Evolutionary conservation across 2,797 vertebrate species (phyloP).

Genomic region (Gallinago nigripennis): DNA sequence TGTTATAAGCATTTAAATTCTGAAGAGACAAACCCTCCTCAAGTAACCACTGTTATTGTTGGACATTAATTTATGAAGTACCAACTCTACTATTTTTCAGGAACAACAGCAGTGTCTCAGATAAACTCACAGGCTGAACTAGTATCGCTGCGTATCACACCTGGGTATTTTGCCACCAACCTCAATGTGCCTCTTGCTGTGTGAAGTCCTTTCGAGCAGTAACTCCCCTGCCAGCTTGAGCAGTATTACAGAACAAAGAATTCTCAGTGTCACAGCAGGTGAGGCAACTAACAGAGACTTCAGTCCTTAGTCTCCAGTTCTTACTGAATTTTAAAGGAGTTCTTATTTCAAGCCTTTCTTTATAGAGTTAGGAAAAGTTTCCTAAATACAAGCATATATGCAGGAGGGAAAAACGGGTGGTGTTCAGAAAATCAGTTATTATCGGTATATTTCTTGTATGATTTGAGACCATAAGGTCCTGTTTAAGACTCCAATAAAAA

Average conservation of each 20-base stretch:
- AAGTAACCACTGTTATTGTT: background rate
- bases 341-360: background rate
- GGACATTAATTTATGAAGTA: background rate
- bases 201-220: slow-evolving; percentile 45
- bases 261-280: slow-evolving; percentile 50
- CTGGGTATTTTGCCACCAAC: slow-evolving; percentile 46
- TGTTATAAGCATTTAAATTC: background rate
- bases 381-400: background rate
- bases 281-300: slow-evolving; percentile 39
- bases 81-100: background rate
- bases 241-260: slow-evolving; percentile 35
- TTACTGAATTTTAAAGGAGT: slow-evolving; percentile 40
- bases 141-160: background rate
- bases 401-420: background rate
- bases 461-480: background rate
- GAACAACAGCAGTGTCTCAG: background rate
- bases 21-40: background rate
- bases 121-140: background rate
- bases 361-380: background rate
- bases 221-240: slow-evolving; percentile 27
- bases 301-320: slow-evolving; percentile 9
- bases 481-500: background rate
- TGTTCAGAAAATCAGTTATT: background rate
- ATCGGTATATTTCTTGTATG: background rate
- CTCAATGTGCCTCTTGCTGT: slow-evolving; percentile 38